phyloP scores from a whole-genome alignment of 1,140 invertebrate genomes.

The Ylistrum balloti region DNA sequence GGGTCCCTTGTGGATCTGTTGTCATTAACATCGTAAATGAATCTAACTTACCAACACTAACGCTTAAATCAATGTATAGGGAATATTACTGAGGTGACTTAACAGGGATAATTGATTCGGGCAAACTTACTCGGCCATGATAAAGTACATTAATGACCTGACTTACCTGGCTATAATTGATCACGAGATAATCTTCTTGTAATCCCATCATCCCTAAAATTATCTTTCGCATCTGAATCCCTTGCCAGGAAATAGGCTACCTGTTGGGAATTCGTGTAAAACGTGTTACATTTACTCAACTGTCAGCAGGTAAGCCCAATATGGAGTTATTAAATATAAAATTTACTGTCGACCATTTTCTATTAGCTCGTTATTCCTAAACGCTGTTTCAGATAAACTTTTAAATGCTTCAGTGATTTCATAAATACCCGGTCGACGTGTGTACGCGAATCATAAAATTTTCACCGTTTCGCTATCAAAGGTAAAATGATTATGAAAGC shows the following conservation, averaged over 20 bases:
- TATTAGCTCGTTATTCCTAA: conserved; percentile 29
- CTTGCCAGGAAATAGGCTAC: conserved; percentile 16
- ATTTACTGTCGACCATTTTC: conserved; percentile 11
- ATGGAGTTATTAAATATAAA: conserved; percentile 29
- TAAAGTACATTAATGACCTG: neutral
- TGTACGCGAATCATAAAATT: conserved; percentile 39
- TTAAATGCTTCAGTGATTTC: conserved; percentile 10
- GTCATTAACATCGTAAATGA: neutral
- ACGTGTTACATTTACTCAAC: neutral
- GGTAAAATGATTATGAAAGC: conserved; percentile 39
- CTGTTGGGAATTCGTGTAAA: conserved; percentile 38
- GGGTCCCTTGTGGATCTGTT: conserved; percentile 2
- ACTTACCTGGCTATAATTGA: conserved; percentile 27
- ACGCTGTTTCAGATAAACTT: conserved; percentile 38
- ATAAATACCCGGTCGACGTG: conserved; percentile 25
- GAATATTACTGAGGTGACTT: neutral
- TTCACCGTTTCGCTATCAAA: conserved; percentile 38
- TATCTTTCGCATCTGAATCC: conserved; percentile 8
- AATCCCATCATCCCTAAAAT: conserved; percentile 38
- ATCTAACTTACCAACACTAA: conserved; percentile 18
- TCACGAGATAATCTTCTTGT: conserved; percentile 7
- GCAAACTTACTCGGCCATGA: neutral
- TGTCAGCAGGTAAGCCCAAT: conserved; percentile 15
- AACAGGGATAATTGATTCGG: neutral
- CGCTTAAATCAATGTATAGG: conserved; percentile 27